phyloP scores from a whole-genome alignment of 2,113 vertebrate genomes.

The Brachionichthys hirsutus region DNA sequence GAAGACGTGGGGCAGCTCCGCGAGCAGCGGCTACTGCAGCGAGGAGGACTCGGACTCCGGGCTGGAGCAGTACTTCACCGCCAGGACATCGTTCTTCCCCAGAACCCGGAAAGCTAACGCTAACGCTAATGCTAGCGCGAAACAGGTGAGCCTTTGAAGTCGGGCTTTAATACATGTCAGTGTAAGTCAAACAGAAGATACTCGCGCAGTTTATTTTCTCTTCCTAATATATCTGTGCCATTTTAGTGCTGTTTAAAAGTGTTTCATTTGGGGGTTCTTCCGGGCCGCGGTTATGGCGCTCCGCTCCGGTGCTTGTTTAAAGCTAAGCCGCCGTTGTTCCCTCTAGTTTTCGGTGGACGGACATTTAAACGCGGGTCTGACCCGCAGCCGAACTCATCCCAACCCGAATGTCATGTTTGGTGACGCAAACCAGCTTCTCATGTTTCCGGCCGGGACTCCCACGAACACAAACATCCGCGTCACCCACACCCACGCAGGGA shows the following conservation, averaged over 20 bases:
- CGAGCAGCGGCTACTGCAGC: slow-evolving; percentile 93
- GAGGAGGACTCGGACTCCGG: slow-evolving; percentile 88
- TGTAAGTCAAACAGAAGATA: slow-evolving; percentile 35
- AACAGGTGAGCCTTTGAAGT: slow-evolving; percentile 65
- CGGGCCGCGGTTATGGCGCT: too few relatives aligned
- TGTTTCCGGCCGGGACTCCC: slow-evolving; percentile 47
- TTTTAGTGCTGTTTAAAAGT: too few relatives aligned
- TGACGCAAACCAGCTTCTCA: slow-evolving; percentile 41
- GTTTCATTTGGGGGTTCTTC: too few relatives aligned
- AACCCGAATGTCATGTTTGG: slow-evolving; percentile 21
- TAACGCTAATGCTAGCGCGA: slow-evolving; percentile 30
- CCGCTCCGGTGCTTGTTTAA: too few relatives aligned
- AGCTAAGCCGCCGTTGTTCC: too few relatives aligned
- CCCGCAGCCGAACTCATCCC: slow-evolving; percentile 17
- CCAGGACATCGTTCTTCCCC: slow-evolving; percentile 86
- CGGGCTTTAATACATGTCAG: neutral
- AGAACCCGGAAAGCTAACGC: slow-evolving; percentile 74
- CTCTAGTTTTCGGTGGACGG: too few relatives aligned
- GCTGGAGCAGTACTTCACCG: slow-evolving; percentile 92
- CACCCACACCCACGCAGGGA: slow-evolving; percentile 16
- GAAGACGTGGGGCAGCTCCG: slow-evolving; percentile 87
- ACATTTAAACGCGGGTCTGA: neutral
- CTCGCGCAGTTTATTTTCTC: too few relatives aligned
- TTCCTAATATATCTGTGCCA: too few relatives aligned
- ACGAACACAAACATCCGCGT: too few relatives aligned